Percentiles rank a stretch among this genome's conserved stretches.
Conservation (phyloP, 2,113 vertebrate species). For the Meleagris gallopavo region DNA sequence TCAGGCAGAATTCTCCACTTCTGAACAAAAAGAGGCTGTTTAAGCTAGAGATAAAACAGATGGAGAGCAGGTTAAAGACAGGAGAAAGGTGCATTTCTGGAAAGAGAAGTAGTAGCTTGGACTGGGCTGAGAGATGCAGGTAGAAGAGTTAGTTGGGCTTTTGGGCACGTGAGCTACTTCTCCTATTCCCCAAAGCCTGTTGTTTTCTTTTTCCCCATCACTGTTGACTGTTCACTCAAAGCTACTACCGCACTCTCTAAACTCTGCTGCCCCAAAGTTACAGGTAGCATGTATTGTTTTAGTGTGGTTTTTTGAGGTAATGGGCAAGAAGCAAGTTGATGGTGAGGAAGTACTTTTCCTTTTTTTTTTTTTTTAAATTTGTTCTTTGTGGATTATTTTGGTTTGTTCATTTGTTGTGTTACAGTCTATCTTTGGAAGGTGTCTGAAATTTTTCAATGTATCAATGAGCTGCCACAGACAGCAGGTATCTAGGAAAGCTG, state of each 20-base stretch:
- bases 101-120: background rate
- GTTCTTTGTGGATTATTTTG: background rate
- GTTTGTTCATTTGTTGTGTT: background rate
- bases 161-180: background rate
- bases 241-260: background rate
- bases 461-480: background rate
- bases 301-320: background rate
- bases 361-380: background rate
- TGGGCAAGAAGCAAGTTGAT: background rate
- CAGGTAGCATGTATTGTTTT: background rate
- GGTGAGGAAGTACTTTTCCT: background rate
- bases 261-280: background rate
- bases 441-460: background rate
- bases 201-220: background rate
- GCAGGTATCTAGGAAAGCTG: background rate
- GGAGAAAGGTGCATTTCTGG: fast-evolving
- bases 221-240: background rate
- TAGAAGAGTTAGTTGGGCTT: background rate
- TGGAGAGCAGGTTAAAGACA: background rate
- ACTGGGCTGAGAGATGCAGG: background rate
- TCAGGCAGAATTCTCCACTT: background rate
- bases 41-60: background rate
- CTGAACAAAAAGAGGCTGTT: background rate
- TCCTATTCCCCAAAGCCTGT: background rate
- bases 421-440: background rate